phyloP scores from a whole-genome alignment of 2,797 vertebrate species.

The Sparidentex hasta region DNA sequence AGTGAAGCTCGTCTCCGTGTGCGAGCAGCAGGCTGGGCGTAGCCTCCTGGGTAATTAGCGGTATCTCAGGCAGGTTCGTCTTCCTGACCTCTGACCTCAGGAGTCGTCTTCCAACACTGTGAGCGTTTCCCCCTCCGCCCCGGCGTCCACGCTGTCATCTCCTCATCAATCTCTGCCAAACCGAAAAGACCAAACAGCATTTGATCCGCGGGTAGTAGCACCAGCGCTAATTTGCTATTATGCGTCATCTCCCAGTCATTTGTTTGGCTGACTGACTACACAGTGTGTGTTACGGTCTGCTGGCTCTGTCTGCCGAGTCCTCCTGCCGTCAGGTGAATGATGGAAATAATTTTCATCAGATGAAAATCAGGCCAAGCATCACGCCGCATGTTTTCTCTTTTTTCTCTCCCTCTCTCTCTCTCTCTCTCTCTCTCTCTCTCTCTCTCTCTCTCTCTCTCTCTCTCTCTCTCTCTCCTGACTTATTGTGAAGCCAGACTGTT shows the following conservation, averaged over 20 bases:
- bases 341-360: constrained; percentile 71
- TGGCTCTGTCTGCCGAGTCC: constrained; percentile 59
- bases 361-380: constrained; percentile 59
- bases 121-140: neutral
- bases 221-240: constrained; percentile 73
- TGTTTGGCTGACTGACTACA: constrained; percentile 71
- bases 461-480: neutral
- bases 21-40: constrained; percentile 40
- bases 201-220: constrained; percentile 58
- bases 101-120: constrained; percentile 47
- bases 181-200: constrained; percentile 49
- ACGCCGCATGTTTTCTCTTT: constrained; percentile 20
- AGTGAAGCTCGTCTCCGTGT: constrained; percentile 39
- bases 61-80: constrained; percentile 54
- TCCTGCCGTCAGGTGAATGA: constrained; percentile 69
- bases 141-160: constrained; percentile 38
- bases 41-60: constrained; percentile 73
- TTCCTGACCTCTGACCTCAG: constrained; percentile 63
- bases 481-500: constrained; percentile 24
- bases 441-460: neutral
- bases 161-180: constrained; percentile 60
- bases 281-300: constrained; percentile 69
- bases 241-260: constrained; percentile 62
- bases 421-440: neutral
- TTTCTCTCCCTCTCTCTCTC: neutral